Conservation (phyloP, 2,113 vertebrate species). For the Gorsachius goisagi region DNA sequence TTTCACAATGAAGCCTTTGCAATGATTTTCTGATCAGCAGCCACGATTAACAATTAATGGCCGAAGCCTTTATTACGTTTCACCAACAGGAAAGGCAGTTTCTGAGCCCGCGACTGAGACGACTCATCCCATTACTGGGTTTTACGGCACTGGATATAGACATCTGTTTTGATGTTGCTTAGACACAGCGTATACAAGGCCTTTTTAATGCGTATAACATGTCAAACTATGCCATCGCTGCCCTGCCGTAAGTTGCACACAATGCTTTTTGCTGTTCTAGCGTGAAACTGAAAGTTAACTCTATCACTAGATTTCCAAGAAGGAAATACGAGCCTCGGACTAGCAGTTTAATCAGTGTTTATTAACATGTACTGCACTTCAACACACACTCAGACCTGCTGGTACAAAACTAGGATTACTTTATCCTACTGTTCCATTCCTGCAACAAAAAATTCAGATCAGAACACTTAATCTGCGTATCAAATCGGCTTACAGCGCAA, state of each 20-base stretch:
- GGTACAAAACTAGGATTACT: not conserved
- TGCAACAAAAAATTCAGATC: not conserved
- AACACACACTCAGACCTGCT: not conserved
- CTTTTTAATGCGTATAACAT: accelerated
- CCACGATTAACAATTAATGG: not conserved
- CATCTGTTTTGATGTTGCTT: not conserved
- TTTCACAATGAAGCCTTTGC: not conserved
- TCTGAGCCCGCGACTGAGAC: not conserved
- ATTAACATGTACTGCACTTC: not conserved
- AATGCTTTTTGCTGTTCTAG: not conserved
- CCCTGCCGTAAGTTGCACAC: not conserved
- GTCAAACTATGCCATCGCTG: accelerated
- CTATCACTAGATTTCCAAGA: not conserved
- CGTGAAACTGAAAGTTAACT: not conserved
- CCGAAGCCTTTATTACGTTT: not conserved
- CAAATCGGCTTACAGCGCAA: not conserved
- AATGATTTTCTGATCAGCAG: not conserved
- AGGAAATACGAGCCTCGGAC: accelerated
- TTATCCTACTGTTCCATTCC: not conserved
- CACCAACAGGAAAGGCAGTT: not conserved
- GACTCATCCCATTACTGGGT: not conserved
- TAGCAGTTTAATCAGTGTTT: accelerated
- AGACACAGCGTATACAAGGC: not conserved
- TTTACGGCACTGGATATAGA: not conserved
- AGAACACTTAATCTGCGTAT: not conserved